Base-by-base conservation (phyloP, 2,797 vertebrate genomes). In the Cephalopachus bancanus region DNA sequence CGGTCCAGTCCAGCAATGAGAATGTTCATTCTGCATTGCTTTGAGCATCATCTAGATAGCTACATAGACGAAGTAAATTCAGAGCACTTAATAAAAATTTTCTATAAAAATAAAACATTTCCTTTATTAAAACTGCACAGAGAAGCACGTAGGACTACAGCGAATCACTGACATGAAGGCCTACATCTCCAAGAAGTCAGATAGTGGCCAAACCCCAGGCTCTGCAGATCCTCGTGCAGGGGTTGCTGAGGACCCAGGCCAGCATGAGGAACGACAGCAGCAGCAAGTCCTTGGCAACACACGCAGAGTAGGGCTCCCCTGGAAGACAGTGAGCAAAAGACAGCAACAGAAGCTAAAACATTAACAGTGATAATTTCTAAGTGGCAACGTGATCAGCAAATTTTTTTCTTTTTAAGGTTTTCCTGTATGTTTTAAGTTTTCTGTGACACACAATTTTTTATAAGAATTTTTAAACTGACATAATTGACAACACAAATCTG, bases 301-400 rank as follows among this genome's bases (percentile, higher is more conserved):
- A 97, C 95, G 99, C 99, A 14, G 99, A 98, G 93, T 98, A 99
- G 0, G 99, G 98, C 96, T 99, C 99, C 96, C 99, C 99, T 99
- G 98, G 0, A 96, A 97, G 60, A 90, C 20, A 88, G 17, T 1
- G 76, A 2, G 28, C 1, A 53, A 20, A 24, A 57, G n/a, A n/a
- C 12, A 90, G 65, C 33, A 22, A 11, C 33, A 51, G 37, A 62
- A 71, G 26, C 55, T 69, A 83, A 72, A 67, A 62, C 17, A 83
- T 11, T 57, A 60, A 74, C 1, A 37, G 30, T 19, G 26, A 33
- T 60, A 17, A 59, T 10, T 83, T 85, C 71, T 53, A 86, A 90
- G 11, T 33, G 20, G 69, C 20, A 30, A 78, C 7, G 12, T 51
- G 20, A 64, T 20, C 10, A 7, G 26, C 33, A 75, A 15, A 1